Evolutionary conservation across 2,797 vertebrate species (phyloP), one percentile per base, ranked within the genome.

Genomic region (Epinephelus malabaricus): DNA sequence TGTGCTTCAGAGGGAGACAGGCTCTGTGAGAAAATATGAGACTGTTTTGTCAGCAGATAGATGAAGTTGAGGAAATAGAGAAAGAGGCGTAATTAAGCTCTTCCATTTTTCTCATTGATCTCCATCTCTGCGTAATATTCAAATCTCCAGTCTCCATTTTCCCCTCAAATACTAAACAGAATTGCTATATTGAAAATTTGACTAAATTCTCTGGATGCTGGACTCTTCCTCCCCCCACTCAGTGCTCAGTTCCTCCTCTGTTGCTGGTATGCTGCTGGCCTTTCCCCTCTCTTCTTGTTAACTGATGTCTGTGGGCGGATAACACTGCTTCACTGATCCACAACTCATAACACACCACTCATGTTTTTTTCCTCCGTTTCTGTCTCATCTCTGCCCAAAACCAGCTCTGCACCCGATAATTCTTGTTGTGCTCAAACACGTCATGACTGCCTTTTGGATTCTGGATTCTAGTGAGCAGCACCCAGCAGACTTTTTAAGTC

Each of bases 291-390:
- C 81, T 75, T 74, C 90, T 87, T 74, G 90, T 91, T 91, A 89
- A 87, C 89, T 76, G 83, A 89, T 88, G 85, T 92, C 89, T 83
- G 92, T 94, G 89, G 93, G 93, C 79, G 82, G 88, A 85, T 61
- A 87, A 85, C 76, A 50, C 86, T 27, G 89, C 90, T 91, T 83
- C 88, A 94, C 88, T 93, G 89, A 91, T 89, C 89, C 86, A 90
- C 90, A 84, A 88, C 90, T 87, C 88, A 70, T 86, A 64, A 85
- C 91, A 82, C 58, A 85, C 79, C 74, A 81, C 87, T 89, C 80
- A 53, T 79, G 65, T 58, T 78, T 49, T 58, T 71, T 34, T 59
- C 25, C 13, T 51, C 10, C 56, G 14, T 49, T 45, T 56, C 46
- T 75, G 70, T 76, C 58, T 84, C 64, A 75, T 89, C 72, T 70